Percentiles rank a stretch among this genome's conserved stretches.
Conservation (phyloP, 1,140 invertebrate species). For the Cydia splendana region DNA sequence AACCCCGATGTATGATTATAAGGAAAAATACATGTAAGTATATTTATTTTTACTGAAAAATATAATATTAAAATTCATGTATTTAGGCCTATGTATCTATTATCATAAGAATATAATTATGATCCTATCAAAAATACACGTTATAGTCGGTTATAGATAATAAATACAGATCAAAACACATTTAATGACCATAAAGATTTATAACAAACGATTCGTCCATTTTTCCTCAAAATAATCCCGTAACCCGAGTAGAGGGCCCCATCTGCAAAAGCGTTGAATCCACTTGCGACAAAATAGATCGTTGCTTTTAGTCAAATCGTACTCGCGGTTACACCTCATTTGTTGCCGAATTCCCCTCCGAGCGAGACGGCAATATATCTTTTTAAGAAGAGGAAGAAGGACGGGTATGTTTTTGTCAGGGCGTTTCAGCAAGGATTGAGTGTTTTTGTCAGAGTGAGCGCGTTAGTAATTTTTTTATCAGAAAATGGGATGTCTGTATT, state of each 20-base stretch:
- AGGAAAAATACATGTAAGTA: too few species aligned
- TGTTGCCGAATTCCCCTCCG: constrained; percentile 12
- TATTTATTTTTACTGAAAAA: too few species aligned
- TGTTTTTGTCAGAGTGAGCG: constrained; percentile 15
- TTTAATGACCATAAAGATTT: neutral
- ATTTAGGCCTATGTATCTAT: too few species aligned
- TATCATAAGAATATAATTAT: too few species aligned
- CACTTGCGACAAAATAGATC: constrained; percentile 18
- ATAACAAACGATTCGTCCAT: neutral
- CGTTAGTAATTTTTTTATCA: constrained; percentile 25
- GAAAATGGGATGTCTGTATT: constrained; percentile 21
- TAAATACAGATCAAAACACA: neutral
- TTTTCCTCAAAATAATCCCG: constrained; percentile 2
- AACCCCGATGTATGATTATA: too few species aligned
- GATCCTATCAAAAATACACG: too few species aligned
- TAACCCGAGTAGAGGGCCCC: constrained; percentile 18
- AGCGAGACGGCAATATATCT: neutral
- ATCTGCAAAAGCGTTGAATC: constrained; percentile 27
- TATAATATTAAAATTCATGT: too few species aligned
- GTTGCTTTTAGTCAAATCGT: constrained; percentile 27
- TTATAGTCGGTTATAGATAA: neutral
- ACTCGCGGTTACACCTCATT: constrained; percentile 27
- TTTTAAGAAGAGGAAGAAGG: neutral
- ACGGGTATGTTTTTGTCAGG: constrained; percentile 7
- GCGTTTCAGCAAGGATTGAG: constrained; percentile 18